These are phyloP conservation scores for Falco naumanni DNA, from an alignment of 2,797 vertebrate species.

Conservation along the genomic window DNA sequence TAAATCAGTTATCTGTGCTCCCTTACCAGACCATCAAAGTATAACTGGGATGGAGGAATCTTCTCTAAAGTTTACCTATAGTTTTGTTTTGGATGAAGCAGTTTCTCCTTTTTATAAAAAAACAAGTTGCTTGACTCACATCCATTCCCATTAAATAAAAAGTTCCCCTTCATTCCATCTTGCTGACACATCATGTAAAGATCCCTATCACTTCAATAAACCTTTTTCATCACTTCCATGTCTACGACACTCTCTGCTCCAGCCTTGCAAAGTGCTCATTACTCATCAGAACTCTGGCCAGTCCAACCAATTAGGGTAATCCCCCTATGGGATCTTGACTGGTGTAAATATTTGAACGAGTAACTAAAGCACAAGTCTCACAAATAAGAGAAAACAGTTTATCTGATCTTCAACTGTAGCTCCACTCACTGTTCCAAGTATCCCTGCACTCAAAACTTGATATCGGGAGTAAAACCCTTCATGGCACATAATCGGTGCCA, in stretches of 20 bases:
- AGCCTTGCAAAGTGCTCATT: neutral
- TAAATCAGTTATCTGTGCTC: neutral
- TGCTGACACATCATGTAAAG: neutral
- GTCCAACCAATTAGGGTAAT: neutral
- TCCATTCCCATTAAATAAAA: neutral
- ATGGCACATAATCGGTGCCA: accelerated
- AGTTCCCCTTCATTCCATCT: neutral
- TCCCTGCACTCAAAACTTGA: neutral
- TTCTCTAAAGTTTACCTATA: neutral
- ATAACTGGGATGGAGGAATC: neutral
- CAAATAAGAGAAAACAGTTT: neutral
- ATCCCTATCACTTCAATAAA: neutral
- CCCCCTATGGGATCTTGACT: neutral
- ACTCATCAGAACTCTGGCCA: neutral
- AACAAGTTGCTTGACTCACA: neutral
- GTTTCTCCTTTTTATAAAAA: neutral
- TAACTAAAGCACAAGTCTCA: neutral
- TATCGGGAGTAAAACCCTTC: neutral
- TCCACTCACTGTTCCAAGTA: neutral
- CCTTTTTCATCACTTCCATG: neutral
- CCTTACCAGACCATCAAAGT: neutral
- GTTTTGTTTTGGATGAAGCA: neutral
- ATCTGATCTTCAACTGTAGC: neutral
- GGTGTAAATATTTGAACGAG: neutral
- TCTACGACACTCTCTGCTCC: neutral